These are phyloP conservation scores for Pachyrhynchus sulphureomaculatus DNA, from an alignment of 1,140 invertebrate species.

Conservation along the genomic window DNA sequence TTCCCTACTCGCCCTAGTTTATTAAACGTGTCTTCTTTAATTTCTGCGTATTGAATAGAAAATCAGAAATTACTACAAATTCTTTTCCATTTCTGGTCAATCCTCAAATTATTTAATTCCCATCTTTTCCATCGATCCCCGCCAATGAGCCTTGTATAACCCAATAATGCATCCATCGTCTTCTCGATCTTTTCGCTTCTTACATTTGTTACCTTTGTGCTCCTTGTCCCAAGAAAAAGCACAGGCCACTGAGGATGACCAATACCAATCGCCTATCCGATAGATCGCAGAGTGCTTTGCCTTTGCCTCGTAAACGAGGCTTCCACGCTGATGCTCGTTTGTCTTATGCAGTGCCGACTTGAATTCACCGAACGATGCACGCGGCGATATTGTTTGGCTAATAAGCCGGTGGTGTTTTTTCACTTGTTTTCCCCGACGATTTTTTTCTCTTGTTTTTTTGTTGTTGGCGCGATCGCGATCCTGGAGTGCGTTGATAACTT, in stretches of 20 bases:
- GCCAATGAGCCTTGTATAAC: neutral
- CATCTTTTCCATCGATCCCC: neutral
- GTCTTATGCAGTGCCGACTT: constrained; percentile 20
- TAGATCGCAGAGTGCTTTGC: neutral
- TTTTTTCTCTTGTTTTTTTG: neutral
- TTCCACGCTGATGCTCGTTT: constrained; percentile 9
- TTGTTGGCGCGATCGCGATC: neutral
- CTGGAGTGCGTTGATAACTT: neutral
- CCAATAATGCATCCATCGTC: neutral
- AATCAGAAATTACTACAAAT: too few relatives aligned
- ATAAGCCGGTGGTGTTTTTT: constrained; percentile 17
- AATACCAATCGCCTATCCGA: constrained; percentile 14
- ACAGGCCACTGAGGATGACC: constrained; percentile 7
- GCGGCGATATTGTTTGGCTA: constrained; percentile 15
- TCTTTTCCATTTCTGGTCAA: too few relatives aligned
- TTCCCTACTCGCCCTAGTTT: too few relatives aligned
- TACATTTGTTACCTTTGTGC: neutral
- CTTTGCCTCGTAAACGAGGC: neutral
- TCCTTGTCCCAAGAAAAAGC: neutral
- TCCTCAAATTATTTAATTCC: too few relatives aligned
- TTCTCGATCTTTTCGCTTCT: neutral
- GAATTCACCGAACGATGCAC: constrained; percentile 9
- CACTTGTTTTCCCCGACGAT: constrained; percentile 10
- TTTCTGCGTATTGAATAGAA: too few relatives aligned
- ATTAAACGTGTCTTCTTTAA: too few relatives aligned